Base-by-base conservation (phyloP, 1,140 invertebrate genomes). In the Condylostylus longicornis region DNA sequence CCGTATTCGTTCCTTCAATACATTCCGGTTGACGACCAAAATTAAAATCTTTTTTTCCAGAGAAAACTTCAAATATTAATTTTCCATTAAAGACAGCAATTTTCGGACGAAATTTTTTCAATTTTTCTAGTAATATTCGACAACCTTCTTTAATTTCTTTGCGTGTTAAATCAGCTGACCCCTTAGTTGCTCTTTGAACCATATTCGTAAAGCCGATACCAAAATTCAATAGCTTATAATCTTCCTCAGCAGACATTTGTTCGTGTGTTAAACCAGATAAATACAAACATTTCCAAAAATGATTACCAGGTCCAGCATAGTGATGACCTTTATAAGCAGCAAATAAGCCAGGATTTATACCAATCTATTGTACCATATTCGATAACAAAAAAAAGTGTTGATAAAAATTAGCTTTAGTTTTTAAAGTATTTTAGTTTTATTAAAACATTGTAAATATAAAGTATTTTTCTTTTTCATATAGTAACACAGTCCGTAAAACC, bases 131-230 rank as follows among this genome's bases (percentile, higher is more conserved):
- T 40, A 97, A 63, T 50, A 91, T 77, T 59, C 82, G 77, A 49
- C 84, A 87, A 49, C 91, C 91, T 71, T 95, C 88, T 66, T 93
- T 90, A 48, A 97, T 95, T 74, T 98, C 93, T 62, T 91, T 86
- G 51, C 89, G 75, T 31, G 88, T 94, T 27, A 96, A 69, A 71
- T 96, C 90, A 10, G 88, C 87, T 55, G 88, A 94, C 39, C 90
- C 90, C 68, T 90, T 90, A 1, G 90, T 95, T 27, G 90, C 87
- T 34, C 91, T 71, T 45, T 82, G 72, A 42, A 96, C 91, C 78
- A 97, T 95, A 64, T 96, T 96, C 42, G 91, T 97, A 64, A 97
- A 97, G 3, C 93, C 93, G 50, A 98, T 95, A 28, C 91, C 90
- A 60, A 84, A 82, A 56, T 89, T 82, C 21, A 93, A 62, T 22